phyloP scores from a whole-genome alignment of 2,113 vertebrate genomes.

The Lontra canadensis region DNA sequence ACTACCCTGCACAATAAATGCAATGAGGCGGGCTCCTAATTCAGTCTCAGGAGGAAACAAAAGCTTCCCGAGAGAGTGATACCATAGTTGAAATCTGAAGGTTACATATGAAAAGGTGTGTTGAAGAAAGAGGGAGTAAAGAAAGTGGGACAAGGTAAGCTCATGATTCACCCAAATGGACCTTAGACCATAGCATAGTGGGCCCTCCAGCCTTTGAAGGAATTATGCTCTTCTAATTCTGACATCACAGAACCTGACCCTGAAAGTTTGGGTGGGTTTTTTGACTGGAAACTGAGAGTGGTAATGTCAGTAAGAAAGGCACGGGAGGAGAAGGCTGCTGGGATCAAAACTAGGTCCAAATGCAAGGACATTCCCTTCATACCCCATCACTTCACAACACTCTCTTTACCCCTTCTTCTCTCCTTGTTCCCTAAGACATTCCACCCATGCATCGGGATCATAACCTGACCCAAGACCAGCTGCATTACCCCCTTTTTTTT shows the following conservation, averaged over 20 bases:
- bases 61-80: neutral
- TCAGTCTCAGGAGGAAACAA: neutral
- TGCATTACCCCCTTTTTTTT: neutral
- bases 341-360: neutral
- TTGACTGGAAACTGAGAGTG: neutral
- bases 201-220: neutral
- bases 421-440: neutral
- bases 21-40: neutral
- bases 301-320: neutral
- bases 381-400: neutral
- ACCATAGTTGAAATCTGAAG: neutral
- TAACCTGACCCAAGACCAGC: neutral
- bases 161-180: neutral
- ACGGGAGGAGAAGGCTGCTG: neutral
- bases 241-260: neutral
- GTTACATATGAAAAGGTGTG: accelerated
- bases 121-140: neutral
- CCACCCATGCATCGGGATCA: neutral
- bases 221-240: neutral
- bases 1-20: neutral
- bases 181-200: neutral
- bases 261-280: neutral
- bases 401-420: neutral
- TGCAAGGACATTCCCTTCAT: neutral
- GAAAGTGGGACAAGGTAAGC: neutral